Percentiles rank a stretch among this genome's conserved stretches.
phyloP scores from a whole-genome alignment of 2,888 invertebrate species.

The Tenthredo amoena region DNA sequence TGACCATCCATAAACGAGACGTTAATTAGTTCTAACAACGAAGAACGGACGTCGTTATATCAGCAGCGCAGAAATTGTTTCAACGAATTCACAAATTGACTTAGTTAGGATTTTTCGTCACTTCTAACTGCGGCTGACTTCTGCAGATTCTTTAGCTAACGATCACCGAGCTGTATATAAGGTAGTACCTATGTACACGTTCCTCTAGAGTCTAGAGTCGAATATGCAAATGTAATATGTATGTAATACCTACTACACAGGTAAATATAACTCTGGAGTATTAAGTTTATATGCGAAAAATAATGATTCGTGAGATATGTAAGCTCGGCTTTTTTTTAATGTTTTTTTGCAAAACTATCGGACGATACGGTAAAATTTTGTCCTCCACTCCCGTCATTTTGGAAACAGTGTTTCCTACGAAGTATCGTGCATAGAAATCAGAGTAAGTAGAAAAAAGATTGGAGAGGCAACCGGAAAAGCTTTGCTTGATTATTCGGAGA shows the following conservation, averaged over 20 bases:
- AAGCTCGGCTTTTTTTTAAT: neutral
- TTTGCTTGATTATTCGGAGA: neutral
- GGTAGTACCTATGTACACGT: neutral
- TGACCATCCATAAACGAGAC: neutral
- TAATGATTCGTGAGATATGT: neutral
- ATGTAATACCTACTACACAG: neutral
- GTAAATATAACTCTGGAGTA: neutral
- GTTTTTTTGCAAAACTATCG: no score
- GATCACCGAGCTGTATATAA: neutral
- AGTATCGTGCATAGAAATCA: no score
- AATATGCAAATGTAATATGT: neutral
- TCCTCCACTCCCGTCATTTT: no score
- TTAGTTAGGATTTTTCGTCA: conserved; percentile 22
- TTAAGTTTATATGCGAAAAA: neutral
- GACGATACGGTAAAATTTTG: no score
- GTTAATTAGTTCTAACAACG: neutral
- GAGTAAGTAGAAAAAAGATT: no score
- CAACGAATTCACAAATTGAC: conserved; percentile 15
- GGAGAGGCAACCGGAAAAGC: no score
- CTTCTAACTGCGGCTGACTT: neutral
- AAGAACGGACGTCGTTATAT: conserved; percentile 11
- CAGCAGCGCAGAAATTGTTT: neutral
- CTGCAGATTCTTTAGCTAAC: neutral
- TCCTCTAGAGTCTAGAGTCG: neutral
- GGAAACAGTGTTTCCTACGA: no score